Base-by-base conservation (phyloP, 2,113 vertebrate genomes). In the Sebastes fasciatus region DNA sequence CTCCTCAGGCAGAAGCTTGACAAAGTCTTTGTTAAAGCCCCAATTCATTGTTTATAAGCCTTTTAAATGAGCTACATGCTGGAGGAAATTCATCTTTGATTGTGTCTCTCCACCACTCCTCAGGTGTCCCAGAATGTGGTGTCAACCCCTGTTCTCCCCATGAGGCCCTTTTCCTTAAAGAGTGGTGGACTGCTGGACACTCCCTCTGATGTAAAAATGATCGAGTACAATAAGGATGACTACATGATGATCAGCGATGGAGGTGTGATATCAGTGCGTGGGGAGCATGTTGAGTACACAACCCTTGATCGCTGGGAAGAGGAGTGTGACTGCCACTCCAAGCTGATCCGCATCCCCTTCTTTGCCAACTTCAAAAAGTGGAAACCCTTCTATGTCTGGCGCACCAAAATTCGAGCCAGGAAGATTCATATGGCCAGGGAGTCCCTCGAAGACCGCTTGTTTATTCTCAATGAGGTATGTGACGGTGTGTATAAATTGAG, bases 311-410 rank as follows among this genome's bases (percentile, higher is more conserved):
- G 92, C 62, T 97, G 96, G 96, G 94, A 96, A 55, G 87, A 96
- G 49, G 96, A 97, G 85, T 95, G 96, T 82, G 66, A 91, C 1
- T 93, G 88, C 77, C 91, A 96, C 84, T 92, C 79, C 79, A 94
- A 94, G 75, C 92, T 97, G 62, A 85, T 70, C 8, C 76, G 89
- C 80, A 97, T 97, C 72, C 95, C 96, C n/a, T 93, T 95, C 79
- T 97, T 98, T 87, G 79, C 93, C 66, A 96, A 78, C 52, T 98
- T 96, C 90, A 95, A 95, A 67, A 94, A 94, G 77, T 95, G 96
- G 95, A 97, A 97, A 74, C 92, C 95, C 5, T 97, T 98, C 82
- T 90, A 70, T 0, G 79, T 95, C 2, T 98, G 97, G 97, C 95
- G 83, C 66, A 90, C 86, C 65, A 96, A 95, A 11, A 93, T 97